These are phyloP conservation scores for Prorops nasuta DNA, from an alignment of 1,140 invertebrate species.

Conservation along the genomic window DNA sequence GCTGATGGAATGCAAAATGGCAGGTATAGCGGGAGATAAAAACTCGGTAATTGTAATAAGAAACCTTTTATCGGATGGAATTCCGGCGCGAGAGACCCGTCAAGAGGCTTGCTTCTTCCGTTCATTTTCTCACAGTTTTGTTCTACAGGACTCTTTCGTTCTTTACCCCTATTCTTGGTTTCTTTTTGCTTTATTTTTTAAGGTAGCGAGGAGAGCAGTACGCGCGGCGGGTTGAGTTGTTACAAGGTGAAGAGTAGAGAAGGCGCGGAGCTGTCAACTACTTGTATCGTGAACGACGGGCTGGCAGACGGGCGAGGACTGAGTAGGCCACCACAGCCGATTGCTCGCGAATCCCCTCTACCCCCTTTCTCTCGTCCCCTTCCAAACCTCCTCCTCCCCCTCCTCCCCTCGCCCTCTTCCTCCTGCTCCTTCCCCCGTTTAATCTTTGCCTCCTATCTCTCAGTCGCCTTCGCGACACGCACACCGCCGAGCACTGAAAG, in stretches of 20 bases:
- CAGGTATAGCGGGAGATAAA: too few species aligned
- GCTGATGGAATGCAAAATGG: too few species aligned
- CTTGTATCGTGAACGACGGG: slow-evolving; percentile 39
- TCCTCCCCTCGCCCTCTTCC: slow-evolving; percentile 14
- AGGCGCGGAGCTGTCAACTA: slow-evolving; percentile 29
- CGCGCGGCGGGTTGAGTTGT: neutral
- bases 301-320: slow-evolving; percentile 52
- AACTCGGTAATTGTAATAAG: too few species aligned
- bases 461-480: neutral
- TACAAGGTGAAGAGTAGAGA: neutral
- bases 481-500: too few species aligned
- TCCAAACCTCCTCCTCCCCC: slow-evolving; percentile 20
- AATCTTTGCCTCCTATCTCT: slow-evolving; percentile 21
- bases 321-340: slow-evolving; percentile 51
- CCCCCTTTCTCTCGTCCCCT: slow-evolving; percentile 22
- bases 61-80: too few species aligned
- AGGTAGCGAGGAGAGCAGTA: too few species aligned
- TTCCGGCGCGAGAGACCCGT: slow-evolving; percentile 7
- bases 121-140: too few species aligned
- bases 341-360: slow-evolving; percentile 37
- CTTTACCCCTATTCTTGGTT: too few species aligned
- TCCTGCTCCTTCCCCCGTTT: neutral
- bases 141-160: too few species aligned
- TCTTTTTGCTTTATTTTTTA: too few species aligned
- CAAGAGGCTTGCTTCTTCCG: too few species aligned